Conservation (phyloP, 2,113 vertebrate genomes). For the Actenoides hombroni region DNA sequence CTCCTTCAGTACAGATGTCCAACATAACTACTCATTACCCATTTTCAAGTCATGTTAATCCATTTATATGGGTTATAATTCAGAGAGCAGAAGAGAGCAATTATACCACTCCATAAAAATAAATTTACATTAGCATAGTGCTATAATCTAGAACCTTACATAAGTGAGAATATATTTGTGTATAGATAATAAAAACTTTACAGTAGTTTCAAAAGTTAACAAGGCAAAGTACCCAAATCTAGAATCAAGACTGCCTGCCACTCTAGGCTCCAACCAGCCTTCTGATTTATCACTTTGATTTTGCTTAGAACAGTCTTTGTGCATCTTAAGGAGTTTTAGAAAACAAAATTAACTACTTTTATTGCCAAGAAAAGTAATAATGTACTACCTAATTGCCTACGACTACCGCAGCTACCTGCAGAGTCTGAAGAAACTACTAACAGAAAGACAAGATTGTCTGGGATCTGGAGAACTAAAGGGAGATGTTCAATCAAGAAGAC, state of each 20-base stretch:
- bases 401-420: neutral
- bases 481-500: neutral
- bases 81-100: neutral
- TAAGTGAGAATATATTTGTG: neutral
- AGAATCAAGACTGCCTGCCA: neutral
- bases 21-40: neutral
- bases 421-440: neutral
- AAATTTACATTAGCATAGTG: neutral
- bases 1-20: neutral
- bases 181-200: neutral
- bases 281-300: neutral
- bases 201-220: neutral
- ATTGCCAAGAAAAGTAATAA: neutral
- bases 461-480: neutral
- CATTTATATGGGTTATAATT: neutral
- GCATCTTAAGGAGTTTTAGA: neutral
- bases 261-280: neutral
- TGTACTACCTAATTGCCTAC: neutral
- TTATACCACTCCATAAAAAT: neutral
- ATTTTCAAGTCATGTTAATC: neutral
- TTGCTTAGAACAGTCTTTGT: neutral
- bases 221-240: neutral
- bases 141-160: neutral
- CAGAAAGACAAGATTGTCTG: neutral
- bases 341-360: neutral